A percentile compares a stretch with the other conserved stretches of the same genome.
Conservation (phyloP, 2,797 vertebrate species). For the Parambassis ranga region DNA sequence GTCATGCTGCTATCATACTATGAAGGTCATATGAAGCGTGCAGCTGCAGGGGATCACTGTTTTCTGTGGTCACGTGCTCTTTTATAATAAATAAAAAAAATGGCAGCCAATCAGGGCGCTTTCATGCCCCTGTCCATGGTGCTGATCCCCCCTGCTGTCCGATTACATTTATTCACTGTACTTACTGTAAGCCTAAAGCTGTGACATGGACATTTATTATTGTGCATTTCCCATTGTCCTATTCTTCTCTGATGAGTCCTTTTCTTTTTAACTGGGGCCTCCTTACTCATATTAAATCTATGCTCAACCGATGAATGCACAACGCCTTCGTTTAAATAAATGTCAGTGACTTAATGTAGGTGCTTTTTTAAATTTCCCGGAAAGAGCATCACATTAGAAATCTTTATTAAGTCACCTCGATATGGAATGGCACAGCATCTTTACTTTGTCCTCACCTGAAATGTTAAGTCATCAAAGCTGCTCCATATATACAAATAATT, state of each 20-base stretch:
- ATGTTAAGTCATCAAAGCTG: slow-evolving; percentile 85
- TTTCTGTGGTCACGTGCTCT: neutral
- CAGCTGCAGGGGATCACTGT: neutral
- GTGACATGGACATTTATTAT: too few species aligned
- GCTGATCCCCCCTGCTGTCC: slow-evolving; percentile 22
- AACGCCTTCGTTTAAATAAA: too few species aligned
- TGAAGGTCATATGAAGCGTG: slow-evolving; percentile 69
- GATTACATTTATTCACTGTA: neutral
- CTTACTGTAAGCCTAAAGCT: too few species aligned
- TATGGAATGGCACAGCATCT: slow-evolving; percentile 81
- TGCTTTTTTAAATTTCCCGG: neutral
- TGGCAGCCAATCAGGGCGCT: neutral
- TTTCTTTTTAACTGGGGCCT: too few species aligned
- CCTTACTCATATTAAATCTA: too few species aligned
- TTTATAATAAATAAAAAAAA: neutral
- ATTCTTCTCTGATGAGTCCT: too few species aligned
- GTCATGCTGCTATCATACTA: neutral
- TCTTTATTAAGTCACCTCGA: slow-evolving; percentile 83
- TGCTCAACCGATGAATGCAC: too few species aligned
- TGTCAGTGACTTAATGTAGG: neutral
- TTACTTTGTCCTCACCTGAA: slow-evolving; percentile 81
- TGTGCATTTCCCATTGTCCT: too few species aligned
- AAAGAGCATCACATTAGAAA: slow-evolving; percentile 55
- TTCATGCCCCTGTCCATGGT: slow-evolving; percentile 67
- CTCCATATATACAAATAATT: slow-evolving; percentile 93